Evolutionary conservation across 2,113 vertebrate genomes (phyloP).

Genomic region (Vulpes ferrilata): DNA sequence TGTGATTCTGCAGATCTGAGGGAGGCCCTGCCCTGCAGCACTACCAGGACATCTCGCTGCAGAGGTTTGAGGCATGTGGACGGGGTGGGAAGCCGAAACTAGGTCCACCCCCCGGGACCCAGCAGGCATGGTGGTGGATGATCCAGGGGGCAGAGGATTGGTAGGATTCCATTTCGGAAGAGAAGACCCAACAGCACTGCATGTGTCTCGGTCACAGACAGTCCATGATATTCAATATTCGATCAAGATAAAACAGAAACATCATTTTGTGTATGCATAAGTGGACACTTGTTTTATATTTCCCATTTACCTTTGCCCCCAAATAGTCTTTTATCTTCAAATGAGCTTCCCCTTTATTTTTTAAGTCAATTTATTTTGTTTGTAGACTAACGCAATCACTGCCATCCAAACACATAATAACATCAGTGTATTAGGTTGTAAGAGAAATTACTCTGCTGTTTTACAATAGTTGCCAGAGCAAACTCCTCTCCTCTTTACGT

Average conservation of each 20-base stretch:
- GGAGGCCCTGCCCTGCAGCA: not conserved
- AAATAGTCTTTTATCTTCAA: constrained; percentile 32
- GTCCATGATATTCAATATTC: not conserved
- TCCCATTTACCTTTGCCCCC: not conserved
- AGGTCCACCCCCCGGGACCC: too few relatives aligned
- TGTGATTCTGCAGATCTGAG: not conserved
- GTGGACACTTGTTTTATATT: not conserved
- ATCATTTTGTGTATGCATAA: not conserved
- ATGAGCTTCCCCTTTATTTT: constrained; percentile 62
- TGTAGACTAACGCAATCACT: constrained; percentile 12
- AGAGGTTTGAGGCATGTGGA: not conserved
- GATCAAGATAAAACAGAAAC: constrained; percentile 10
- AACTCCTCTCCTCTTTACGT: constrained; percentile 69
- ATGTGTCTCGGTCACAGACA: not conserved
- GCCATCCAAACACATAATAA: constrained; percentile 40
- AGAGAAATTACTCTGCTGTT: constrained; percentile 65
- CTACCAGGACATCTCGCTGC: not conserved
- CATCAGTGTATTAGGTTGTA: not conserved
- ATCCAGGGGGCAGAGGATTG: too few relatives aligned
- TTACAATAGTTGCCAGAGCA: constrained; percentile 40
- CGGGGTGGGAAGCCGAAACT: not conserved
- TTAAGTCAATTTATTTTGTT: constrained; percentile 45
- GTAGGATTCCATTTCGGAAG: not conserved
- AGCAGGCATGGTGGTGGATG: not conserved
- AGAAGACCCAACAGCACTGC: not conserved